Evolutionary conservation across 2,113 vertebrate genomes (phyloP), one percentile per base, ranked within the genome.

Genomic region (Neodon shergylaensis): DNA sequence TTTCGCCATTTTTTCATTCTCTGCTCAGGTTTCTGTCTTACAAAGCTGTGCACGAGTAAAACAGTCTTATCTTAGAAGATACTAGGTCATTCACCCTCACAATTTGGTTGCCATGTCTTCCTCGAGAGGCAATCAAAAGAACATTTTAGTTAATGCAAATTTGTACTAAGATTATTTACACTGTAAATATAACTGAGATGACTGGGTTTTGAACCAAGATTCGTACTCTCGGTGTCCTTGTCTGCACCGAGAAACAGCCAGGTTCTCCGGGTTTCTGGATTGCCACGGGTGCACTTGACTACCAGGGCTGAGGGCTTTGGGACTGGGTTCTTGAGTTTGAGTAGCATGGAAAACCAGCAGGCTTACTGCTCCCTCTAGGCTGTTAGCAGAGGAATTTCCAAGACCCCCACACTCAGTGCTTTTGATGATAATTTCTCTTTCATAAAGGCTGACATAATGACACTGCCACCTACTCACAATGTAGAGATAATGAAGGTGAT

Each of bases 391-490:
- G n/a, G 24, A 77, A 73, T 90, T 85, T 96, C 44, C 33, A 42
- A 94, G 22, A 82, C 8, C 9, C 84, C 44, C 58, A 39, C 12
- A 77, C 47, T 96, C 42, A 91, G 72, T 54, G 17, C 49, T 95
- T 94, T 96, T 66, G 10, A 79, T 93, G 52, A 90, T 88, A 70
- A 90, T 95, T 96, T 96, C 44, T 81, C 39, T 97, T 88, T 91
- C 77, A 93, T 74, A 86, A 96, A 96, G 33, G 52, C 92, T 93
- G 94, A 95, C 95, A 97, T 78, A 90, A 96, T 96, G 92, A 88
- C 85, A 95, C 36, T 94, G 79, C 72, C 85, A 76, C 93, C 90
- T 88, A 92, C 93, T 93, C 73, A 68, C 36, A 85, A 77, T 70
- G 39, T 81, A 92, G 61, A 85, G 19, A 83, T 90, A 93, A 96